Percentiles rank a stretch among this genome's conserved stretches.
phyloP scores from a whole-genome alignment of 2,797 vertebrate species.

The Enteromius radiatus region DNA sequence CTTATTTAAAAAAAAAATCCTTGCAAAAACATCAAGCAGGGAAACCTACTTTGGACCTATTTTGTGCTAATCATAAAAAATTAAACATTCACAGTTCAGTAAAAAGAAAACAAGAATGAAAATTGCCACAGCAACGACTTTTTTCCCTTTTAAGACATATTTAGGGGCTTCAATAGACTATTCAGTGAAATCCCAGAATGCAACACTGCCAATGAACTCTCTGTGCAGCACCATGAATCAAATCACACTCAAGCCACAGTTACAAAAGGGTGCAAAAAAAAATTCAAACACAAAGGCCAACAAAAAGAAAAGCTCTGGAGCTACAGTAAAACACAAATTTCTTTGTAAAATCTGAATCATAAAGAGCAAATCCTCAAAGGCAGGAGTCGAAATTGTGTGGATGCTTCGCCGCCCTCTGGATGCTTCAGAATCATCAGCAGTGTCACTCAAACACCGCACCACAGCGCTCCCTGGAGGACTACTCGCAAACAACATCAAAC shows the following conservation, averaged over 20 bases:
- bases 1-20: constrained; percentile 55
- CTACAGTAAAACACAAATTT: constrained; percentile 52
- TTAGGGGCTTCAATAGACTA: constrained; percentile 60
- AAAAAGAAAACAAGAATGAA: constrained; percentile 69
- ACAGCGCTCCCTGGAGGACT: constrained; percentile 60
- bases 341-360: constrained; percentile 57
- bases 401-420: constrained; percentile 57
- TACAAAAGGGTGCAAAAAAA: constrained; percentile 62
- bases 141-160: constrained; percentile 79
- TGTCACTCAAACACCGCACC: constrained; percentile 54
- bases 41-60: constrained; percentile 65
- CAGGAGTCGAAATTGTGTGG: constrained; percentile 44
- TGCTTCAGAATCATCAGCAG: constrained; percentile 68
- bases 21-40: constrained; percentile 63
- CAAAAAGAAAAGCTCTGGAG: constrained; percentile 29
- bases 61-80: constrained; percentile 62
- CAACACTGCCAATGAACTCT: constrained; percentile 60
- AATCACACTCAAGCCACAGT: constrained; percentile 65
- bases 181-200: constrained; percentile 45
- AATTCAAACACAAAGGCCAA: constrained; percentile 18
- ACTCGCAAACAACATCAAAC: constrained; percentile 68
- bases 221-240: constrained; percentile 57
- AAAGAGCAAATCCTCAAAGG: constrained; percentile 40
- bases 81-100: constrained; percentile 64
- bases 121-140: constrained; percentile 65